Evolutionary conservation across 2,797 vertebrate species (phyloP).

Genomic region (Chaetodon trifasciatus): DNA sequence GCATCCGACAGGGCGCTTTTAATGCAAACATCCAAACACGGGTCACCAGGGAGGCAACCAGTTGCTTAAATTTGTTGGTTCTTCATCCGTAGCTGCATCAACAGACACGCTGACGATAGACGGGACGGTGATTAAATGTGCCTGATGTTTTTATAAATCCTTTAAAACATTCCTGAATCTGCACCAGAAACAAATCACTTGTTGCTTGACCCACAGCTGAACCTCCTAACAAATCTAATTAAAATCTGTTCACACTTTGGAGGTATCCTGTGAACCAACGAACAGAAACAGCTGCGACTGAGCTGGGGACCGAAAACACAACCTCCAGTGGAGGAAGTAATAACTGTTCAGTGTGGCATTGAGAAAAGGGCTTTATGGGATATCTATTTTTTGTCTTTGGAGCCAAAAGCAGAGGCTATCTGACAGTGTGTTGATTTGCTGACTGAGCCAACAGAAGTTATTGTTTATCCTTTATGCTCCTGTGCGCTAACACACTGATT

Average conservation of each 20-base stretch:
- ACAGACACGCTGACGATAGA: no score
- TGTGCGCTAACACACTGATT: conserved; percentile 2
- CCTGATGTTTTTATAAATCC: neutral
- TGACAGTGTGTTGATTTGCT: conserved; percentile 24
- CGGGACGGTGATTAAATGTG: no score
- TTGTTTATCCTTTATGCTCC: conserved; percentile 10
- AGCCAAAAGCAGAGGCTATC: neutral
- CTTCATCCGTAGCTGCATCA: no score
- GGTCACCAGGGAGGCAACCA: no score
- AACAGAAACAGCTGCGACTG: neutral
- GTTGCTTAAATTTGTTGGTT: no score
- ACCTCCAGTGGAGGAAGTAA: neutral
- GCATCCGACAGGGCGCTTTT: no score
- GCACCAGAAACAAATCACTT: neutral
- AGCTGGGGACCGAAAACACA: neutral
- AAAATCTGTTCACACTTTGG: neutral
- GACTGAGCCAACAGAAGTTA: conserved; percentile 17
- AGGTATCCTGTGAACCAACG: neutral
- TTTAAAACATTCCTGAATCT: neutral
- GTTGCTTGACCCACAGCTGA: conserved; percentile 4
- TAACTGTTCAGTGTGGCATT: conserved; percentile 17
- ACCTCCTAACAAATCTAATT: conserved; percentile 24
- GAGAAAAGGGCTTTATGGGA: conserved; percentile 15
- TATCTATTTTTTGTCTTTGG: neutral
- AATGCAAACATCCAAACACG: no score